Evolutionary conservation across 2,113 vertebrate species (phyloP).

Genomic region (Larimichthys crocea): DNA sequence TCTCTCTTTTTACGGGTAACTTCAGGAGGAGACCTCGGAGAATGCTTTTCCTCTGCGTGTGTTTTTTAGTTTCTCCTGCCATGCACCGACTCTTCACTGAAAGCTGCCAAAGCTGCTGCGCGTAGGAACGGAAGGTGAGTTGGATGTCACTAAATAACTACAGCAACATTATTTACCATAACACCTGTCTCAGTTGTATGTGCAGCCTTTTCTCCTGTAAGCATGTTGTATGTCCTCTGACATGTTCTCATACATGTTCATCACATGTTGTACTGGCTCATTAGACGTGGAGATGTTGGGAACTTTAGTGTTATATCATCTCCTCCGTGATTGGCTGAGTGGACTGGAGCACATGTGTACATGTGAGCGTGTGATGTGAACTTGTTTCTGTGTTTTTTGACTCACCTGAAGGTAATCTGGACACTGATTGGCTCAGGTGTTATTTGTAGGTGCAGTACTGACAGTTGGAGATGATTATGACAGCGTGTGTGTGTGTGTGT

Average conservation of each 20-base stretch:
- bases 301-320: slow-evolving; percentile 69
- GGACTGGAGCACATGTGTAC: slow-evolving; percentile 54
- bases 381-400: not conserved
- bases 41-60: slow-evolving; percentile 62
- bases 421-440: not conserved
- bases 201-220: too few species aligned
- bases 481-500: too few species aligned
- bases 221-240: not conserved
- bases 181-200: not conserved
- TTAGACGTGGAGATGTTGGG: slow-evolving; percentile 24
- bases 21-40: slow-evolving; percentile 66
- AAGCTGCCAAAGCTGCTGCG: slow-evolving; percentile 82
- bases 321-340: slow-evolving; percentile 59
- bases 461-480: not conserved
- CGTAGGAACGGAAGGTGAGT: slow-evolving; percentile 76
- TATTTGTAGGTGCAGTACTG: too few species aligned
- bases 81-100: slow-evolving; percentile 75
- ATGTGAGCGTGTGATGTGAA: slow-evolving; percentile 57
- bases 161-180: not conserved
- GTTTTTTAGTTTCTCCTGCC: slow-evolving; percentile 55
- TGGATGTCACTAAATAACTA: too few species aligned
- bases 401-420: not conserved
- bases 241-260: too few species aligned
- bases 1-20: slow-evolving; percentile 86
- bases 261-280: too few species aligned